These are phyloP conservation scores for Notothenia coriiceps DNA, from an alignment of 2,113 vertebrate genomes.

Conservation along the genomic window DNA sequence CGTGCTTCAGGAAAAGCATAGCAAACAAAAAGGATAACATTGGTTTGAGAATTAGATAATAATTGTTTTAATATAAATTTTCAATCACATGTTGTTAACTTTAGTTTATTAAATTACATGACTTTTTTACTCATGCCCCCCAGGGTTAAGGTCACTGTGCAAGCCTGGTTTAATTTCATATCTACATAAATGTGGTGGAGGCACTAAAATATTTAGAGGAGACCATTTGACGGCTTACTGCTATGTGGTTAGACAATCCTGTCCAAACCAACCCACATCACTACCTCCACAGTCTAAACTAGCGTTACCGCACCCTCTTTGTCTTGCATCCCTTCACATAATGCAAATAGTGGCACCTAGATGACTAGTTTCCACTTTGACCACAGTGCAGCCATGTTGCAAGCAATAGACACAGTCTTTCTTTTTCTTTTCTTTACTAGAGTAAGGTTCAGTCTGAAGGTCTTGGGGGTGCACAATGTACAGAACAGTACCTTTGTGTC, in stretches of 20 bases:
- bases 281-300: background rate
- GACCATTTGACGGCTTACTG: background rate
- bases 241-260: background rate
- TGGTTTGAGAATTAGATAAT: background rate
- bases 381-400: background rate
- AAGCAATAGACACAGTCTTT: background rate
- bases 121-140: background rate
- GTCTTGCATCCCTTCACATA: conserved; percentile 28
- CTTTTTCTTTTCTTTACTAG: background rate
- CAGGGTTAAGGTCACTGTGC: background rate
- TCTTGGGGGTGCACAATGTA: background rate
- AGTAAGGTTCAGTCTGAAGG: background rate
- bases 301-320: conserved; percentile 39
- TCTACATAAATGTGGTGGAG: background rate
- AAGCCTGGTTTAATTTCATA: background rate
- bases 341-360: conserved; percentile 42
- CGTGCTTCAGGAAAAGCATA: background rate
- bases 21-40: background rate
- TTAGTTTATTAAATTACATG: background rate
- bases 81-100: background rate
- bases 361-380: background rate
- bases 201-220: background rate
- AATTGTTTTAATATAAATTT: background rate
- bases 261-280: background rate
- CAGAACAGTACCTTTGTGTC: background rate